Evolutionary conservation across 2,113 vertebrate genomes (phyloP).

Genomic region (Paralichthys olivaceus): DNA sequence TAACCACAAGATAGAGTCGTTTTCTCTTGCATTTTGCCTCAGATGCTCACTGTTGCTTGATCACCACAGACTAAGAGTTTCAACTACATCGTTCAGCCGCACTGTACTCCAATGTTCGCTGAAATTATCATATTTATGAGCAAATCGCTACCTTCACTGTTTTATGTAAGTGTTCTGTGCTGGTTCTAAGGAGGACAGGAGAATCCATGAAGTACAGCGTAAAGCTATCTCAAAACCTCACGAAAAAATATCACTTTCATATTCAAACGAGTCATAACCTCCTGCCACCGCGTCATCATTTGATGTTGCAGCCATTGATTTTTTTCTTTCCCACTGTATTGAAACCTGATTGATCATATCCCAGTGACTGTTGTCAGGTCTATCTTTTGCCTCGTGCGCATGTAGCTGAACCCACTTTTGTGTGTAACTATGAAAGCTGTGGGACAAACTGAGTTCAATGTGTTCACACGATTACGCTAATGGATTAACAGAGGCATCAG

Average conservation of each 20-base stretch:
- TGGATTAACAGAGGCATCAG: slow-evolving; percentile 28
- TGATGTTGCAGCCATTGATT: slow-evolving; percentile 25
- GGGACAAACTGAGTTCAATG: slow-evolving; percentile 13
- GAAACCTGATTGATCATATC: slow-evolving; percentile 38
- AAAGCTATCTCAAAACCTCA: background rate
- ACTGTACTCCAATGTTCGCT: no score
- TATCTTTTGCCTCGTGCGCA: slow-evolving; percentile 4
- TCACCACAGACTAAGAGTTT: background rate
- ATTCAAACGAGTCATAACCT: background rate
- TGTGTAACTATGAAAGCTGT: slow-evolving; percentile 20
- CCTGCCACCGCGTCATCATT: background rate
- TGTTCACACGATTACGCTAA: slow-evolving; percentile 30
- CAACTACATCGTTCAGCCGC: no score
- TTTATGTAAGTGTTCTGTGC: slow-evolving; percentile 12
- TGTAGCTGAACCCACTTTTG: slow-evolving; percentile 11
- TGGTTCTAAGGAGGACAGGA: background rate
- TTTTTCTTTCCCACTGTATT: background rate
- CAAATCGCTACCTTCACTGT: background rate
- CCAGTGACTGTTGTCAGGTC: slow-evolving; percentile 21
- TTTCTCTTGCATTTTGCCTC: no score
- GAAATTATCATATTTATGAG: slow-evolving; percentile 20
- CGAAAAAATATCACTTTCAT: background rate
- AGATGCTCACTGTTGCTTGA: background rate
- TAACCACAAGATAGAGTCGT: background rate
- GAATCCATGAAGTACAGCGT: background rate